These are phyloP conservation scores for Thumatha senex DNA, from an alignment of 2,888 invertebrate species.

Conservation along the genomic window DNA sequence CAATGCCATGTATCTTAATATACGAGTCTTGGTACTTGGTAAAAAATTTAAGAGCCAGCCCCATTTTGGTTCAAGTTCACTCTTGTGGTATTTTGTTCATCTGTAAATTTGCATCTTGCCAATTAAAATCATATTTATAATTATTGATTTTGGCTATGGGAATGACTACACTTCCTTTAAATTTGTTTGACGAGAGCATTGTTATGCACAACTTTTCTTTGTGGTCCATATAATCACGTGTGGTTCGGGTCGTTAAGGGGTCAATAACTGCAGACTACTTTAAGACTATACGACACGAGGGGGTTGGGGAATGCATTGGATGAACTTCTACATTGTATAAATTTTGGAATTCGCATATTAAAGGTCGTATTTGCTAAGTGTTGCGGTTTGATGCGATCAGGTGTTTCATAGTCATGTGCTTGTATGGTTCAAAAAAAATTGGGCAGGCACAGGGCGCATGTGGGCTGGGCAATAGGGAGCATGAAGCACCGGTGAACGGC, in stretches of 20 bases:
- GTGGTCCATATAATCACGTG: slow-evolving; percentile 74
- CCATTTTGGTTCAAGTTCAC: slow-evolving; percentile 72
- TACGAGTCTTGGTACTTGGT: slow-evolving; percentile 33
- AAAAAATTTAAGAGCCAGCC: slow-evolving; percentile 55
- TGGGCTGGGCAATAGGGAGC: slow-evolving; percentile 44
- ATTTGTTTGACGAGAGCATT: slow-evolving; percentile 9
- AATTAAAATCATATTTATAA: slow-evolving; percentile 1
- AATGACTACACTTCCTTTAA: slow-evolving; percentile 1
- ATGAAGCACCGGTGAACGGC: slow-evolving; percentile 24
- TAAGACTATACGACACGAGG: slow-evolving; percentile 19
- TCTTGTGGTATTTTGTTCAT: slow-evolving; percentile 58
- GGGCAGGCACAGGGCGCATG: slow-evolving; percentile 54
- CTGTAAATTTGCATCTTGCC: slow-evolving; percentile 24
- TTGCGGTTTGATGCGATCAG: slow-evolving; percentile 18
- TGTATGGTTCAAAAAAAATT: slow-evolving; percentile 47
- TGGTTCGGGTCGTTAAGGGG: slow-evolving; percentile 75
- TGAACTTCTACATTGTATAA: too few species aligned
- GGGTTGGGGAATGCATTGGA: slow-evolving; percentile 8
- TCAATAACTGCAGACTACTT: slow-evolving; percentile 75
- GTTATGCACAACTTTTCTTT: slow-evolving; percentile 43
- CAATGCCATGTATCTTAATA: slow-evolving; percentile 5
- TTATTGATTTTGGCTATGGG: neutral
- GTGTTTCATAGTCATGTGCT: slow-evolving; percentile 36
- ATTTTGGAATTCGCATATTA: neutral
- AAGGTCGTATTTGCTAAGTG: neutral